Evolutionary conservation across 2,888 invertebrate genomes (phyloP).

Genomic region (Tipula unca): DNA sequence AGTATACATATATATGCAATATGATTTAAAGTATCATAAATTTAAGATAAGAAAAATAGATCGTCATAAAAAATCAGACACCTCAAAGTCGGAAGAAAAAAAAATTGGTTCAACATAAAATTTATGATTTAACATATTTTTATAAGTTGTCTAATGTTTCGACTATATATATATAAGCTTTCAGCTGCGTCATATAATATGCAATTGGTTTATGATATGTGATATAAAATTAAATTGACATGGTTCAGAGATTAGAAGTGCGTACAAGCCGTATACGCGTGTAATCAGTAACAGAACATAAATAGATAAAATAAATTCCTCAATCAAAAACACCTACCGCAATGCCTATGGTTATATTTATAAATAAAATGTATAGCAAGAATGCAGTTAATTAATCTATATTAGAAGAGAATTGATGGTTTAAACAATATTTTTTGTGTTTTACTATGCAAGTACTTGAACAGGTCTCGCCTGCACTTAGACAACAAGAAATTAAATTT

Average conservation of each 20-base stretch:
- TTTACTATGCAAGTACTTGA: too few relatives aligned
- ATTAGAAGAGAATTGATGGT: too few relatives aligned
- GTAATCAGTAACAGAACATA: too few relatives aligned
- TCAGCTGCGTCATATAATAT: background rate
- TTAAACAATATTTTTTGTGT: too few relatives aligned
- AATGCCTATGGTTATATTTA: too few relatives aligned
- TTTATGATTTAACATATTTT: background rate
- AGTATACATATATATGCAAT: background rate
- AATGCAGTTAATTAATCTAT: too few relatives aligned
- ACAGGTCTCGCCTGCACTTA: too few relatives aligned
- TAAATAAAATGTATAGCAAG: too few relatives aligned
- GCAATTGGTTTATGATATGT: background rate
- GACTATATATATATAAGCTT: too few relatives aligned
- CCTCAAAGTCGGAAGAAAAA: background rate
- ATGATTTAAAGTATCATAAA: background rate
- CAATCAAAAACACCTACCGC: too few relatives aligned
- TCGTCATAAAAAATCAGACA: background rate
- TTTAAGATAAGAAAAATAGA: background rate
- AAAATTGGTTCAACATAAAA: background rate
- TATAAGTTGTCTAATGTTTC: background rate
- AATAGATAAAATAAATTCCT: too few relatives aligned
- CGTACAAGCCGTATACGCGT: background rate
- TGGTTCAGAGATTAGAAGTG: background rate
- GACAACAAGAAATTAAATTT: too few relatives aligned
- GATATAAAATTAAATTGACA: background rate